Evolutionary conservation across 37 sponge, comb jelly and placozoan species (phyloP).

Genomic region (Crambe crambe): DNA sequence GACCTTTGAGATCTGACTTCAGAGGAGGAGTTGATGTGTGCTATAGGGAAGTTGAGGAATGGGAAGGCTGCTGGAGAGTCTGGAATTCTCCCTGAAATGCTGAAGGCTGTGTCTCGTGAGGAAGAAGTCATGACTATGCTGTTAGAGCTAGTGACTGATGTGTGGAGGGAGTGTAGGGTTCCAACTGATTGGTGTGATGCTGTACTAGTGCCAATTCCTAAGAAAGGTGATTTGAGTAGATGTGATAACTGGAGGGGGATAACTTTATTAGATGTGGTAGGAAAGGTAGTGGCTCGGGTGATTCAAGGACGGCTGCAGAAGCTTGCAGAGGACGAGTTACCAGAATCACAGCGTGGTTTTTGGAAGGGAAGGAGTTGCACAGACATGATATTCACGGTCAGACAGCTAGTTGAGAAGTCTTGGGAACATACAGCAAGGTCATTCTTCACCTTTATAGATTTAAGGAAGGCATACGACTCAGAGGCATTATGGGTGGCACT

Average conservation of each 20-base stretch:
- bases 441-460: neutral
- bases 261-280: neutral
- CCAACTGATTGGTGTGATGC: neutral
- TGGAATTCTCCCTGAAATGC: neutral
- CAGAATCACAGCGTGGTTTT: neutral
- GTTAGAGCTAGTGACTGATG: neutral
- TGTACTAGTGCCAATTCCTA: neutral
- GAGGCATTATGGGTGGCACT: neutral
- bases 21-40: neutral
- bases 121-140: neutral
- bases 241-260: too few species aligned
- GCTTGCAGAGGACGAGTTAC: too few species aligned
- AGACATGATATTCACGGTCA: conserved; percentile 29
- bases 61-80: neutral
- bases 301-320: neutral
- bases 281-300: neutral
- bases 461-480: neutral
- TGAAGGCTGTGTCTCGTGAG: neutral
- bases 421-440: neutral
- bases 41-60: neutral
- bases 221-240: too few species aligned
- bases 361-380: neutral
- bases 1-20: neutral
- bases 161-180: neutral
- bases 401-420: conserved; percentile 4